These are phyloP conservation scores for Eurytoma adleriae DNA, from an alignment of 2,888 invertebrate genomes.

Conservation along the genomic window DNA sequence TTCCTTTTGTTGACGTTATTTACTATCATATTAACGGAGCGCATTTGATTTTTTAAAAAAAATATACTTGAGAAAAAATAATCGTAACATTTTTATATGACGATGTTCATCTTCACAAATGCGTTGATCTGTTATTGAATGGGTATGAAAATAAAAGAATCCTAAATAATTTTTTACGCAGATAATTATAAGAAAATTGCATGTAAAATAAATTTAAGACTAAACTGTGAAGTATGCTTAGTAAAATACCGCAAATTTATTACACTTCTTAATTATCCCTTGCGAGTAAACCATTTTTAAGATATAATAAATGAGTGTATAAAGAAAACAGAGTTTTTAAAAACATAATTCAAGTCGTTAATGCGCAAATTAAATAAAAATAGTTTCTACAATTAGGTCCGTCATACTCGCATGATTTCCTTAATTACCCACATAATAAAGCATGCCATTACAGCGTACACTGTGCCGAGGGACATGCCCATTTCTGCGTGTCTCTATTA, in stretches of 20 bases:
- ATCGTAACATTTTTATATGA: too few relatives aligned
- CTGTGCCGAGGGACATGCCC: not conserved
- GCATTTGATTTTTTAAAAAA: too few relatives aligned
- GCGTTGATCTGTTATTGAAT: too few relatives aligned
- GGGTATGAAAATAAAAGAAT: too few relatives aligned
- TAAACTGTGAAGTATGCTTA: too few relatives aligned
- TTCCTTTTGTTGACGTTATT: not conserved
- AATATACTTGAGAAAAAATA: too few relatives aligned
- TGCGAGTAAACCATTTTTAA: not conserved
- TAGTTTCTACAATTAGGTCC: slow-evolving; percentile 4
- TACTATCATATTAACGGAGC: too few relatives aligned
- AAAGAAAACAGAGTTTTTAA: not conserved
- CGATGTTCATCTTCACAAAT: too few relatives aligned
- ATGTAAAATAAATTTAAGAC: too few relatives aligned
- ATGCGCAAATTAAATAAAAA: slow-evolving; percentile 32
- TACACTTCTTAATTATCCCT: not conserved
- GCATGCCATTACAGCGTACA: not conserved
- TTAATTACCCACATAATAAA: slow-evolving; percentile 20
- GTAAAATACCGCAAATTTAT: too few relatives aligned
- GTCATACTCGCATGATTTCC: slow-evolving; percentile 14
- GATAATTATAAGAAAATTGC: too few relatives aligned
- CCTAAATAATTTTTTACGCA: too few relatives aligned
- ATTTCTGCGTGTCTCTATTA: slow-evolving; percentile 21
- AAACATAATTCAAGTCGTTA: not conserved
- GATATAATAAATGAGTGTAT: not conserved